Base-by-base conservation (phyloP, 2,797 vertebrate species). In the Huso huso region DNA sequence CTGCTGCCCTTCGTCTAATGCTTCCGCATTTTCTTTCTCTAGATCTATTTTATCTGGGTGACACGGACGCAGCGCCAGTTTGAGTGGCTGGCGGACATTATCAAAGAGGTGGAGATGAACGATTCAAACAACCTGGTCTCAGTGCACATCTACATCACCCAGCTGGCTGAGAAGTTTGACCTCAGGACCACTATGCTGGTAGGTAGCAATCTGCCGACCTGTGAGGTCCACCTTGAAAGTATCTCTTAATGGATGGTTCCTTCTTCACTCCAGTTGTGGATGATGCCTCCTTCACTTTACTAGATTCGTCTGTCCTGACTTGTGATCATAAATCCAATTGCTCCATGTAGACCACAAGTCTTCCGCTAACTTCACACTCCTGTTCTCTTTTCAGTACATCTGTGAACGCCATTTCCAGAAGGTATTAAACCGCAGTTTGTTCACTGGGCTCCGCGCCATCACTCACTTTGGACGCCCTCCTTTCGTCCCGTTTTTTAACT, bases 41-140 rank as follows among this genome's bases (percentile, higher is more conserved):
- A 99, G 97, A 90, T 99, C 71, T 99, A 99, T 79, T 99, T 99
- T 86, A 96, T 99, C 81, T 99, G 95, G 97, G 95, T 99, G 78
- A 98, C 96, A 0, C 89, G 96, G 13, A 99, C 97, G 0, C 97
- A 99, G 86, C 82, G 87, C 63, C 97, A 99, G 86, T 99, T 99
- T 53, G 97, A 99, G 85, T 99, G 97, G 97, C 80, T 99, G 79
- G 92, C 94, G 0, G 96, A 99, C 76, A 97, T 98, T 82, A 97
- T 99, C 82, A 89, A 86, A 1, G 96, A 98, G 80, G 93, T 99
- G 81, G 97, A 99, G 74, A 95, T 96, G 78, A 79, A 88, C 0
- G 97, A 99, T 81, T 69, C 71, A 8, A 83, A 83, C 6, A 79
- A 91, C 57, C 80, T 99, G 75, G 93, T 99, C 52, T 97, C 95